Conservation (phyloP, 1,140 invertebrate species). For the Lucilia cuprina region DNA sequence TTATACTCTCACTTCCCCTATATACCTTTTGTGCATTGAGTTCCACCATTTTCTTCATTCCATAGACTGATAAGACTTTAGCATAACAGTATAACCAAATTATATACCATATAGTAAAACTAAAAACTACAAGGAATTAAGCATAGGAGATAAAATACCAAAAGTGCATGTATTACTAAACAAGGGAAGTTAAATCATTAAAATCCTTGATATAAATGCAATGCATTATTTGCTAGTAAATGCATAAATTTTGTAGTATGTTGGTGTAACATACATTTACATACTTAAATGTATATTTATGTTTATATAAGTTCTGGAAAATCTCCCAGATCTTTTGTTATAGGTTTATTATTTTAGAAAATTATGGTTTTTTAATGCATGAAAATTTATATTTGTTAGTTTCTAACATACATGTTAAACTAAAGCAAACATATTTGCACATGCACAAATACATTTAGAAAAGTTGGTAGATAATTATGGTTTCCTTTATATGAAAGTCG, state of each 20-base stretch:
- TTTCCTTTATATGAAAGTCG: neutral
- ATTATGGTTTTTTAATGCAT: slow-evolving; percentile 11
- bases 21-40: neutral
- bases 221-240: neutral
- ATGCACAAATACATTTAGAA: neutral
- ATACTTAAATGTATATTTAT: neutral
- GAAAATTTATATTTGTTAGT: neutral
- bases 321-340: neutral
- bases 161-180: too few relatives aligned
- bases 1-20: neutral
- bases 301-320: neutral
- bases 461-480: slow-evolving; percentile 7
- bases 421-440: neutral
- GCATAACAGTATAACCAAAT: neutral
- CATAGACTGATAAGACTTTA: too few relatives aligned
- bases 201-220: neutral
- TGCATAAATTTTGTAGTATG: neutral
- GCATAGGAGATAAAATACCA: neutral
- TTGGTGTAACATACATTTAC: neutral
- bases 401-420: too few relatives aligned
- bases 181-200: neutral
- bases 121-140: neutral
- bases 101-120: neutral
- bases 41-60: too few relatives aligned
- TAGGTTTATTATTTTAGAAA: slow-evolving; percentile 4